A percentile compares a stretch with the other conserved stretches of the same genome.
phyloP scores from a whole-genome alignment of 2,888 invertebrate species.

The Anticlea derivata region DNA sequence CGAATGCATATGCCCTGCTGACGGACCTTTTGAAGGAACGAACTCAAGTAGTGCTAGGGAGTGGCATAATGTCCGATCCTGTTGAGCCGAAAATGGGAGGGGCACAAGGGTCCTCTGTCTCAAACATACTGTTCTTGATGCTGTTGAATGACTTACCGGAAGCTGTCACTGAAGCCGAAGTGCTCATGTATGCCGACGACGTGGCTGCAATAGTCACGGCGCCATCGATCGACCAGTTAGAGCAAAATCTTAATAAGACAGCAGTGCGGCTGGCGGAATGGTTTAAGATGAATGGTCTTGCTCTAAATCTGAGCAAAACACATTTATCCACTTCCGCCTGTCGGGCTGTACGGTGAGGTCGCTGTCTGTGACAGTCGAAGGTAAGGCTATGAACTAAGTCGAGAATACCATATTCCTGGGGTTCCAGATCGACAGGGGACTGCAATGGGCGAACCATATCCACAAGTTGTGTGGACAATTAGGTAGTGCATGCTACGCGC shows the following conservation, averaged over 20 bases:
- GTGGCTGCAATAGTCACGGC: conserved; percentile 2
- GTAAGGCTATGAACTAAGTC: no score
- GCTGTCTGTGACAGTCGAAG: no score
- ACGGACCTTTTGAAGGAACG: not conserved
- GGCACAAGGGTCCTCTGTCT: conserved; percentile 11
- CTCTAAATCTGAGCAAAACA: conserved; percentile 1
- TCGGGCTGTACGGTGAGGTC: no score
- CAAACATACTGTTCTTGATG: conserved; percentile 4
- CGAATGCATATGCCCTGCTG: not conserved
- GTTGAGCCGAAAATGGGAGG: not conserved
- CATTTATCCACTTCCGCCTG: not conserved
- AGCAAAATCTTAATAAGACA: not conserved
- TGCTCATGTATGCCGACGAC: conserved; percentile 13
- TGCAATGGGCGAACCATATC: no score
- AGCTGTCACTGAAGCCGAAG: not conserved
- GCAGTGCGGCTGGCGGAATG: not conserved
- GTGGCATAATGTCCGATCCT: not conserved
- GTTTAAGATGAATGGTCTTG: conserved; percentile 1
- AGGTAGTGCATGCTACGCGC: no score
- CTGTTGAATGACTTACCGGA: conserved; percentile 8
- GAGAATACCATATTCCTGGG: no score
- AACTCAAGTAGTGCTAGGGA: conserved; percentile 1
- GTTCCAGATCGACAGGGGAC: no score
- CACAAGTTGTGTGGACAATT: no score
- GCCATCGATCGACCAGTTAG: not conserved